These are phyloP conservation scores for Dendrolimus pini DNA, from an alignment of 2,888 invertebrate species.

Conservation along the genomic window DNA sequence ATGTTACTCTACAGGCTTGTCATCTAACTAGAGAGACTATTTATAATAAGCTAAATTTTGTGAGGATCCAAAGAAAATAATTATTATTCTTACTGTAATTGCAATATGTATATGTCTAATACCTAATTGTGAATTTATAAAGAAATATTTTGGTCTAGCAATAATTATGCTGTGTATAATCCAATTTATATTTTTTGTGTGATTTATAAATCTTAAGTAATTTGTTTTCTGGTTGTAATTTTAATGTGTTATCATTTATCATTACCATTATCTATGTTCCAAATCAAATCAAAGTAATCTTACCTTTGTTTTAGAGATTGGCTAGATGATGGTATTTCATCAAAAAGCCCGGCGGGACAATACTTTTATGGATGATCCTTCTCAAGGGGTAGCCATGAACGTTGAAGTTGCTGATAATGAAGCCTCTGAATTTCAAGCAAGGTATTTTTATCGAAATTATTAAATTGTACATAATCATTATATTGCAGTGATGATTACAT, in stretches of 20 bases:
- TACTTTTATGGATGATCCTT: slow-evolving; percentile 7
- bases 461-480: too few species aligned
- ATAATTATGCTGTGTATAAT: background rate
- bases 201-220: too few species aligned
- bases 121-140: background rate
- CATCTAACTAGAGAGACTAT: too few species aligned
- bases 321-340: background rate
- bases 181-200: too few species aligned
- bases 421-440: slow-evolving; percentile 6
- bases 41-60: background rate
- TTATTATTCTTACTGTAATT: background rate
- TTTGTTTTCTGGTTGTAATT: too few species aligned
- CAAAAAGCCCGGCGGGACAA: background rate
- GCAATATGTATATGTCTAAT: slow-evolving; percentile 1
- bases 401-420: slow-evolving; percentile 25
- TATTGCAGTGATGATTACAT: background rate
- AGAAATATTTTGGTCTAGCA: background rate
- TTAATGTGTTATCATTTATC: too few species aligned
- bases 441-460: background rate
- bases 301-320: background rate
- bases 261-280: too few species aligned
- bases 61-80: slow-evolving; percentile 1
- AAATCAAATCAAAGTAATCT: background rate
- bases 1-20: too few species aligned
- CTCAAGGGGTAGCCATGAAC: slow-evolving; percentile 21